phyloP scores from a whole-genome alignment of 2,113 vertebrate genomes.

The Chaetura pelagica region DNA sequence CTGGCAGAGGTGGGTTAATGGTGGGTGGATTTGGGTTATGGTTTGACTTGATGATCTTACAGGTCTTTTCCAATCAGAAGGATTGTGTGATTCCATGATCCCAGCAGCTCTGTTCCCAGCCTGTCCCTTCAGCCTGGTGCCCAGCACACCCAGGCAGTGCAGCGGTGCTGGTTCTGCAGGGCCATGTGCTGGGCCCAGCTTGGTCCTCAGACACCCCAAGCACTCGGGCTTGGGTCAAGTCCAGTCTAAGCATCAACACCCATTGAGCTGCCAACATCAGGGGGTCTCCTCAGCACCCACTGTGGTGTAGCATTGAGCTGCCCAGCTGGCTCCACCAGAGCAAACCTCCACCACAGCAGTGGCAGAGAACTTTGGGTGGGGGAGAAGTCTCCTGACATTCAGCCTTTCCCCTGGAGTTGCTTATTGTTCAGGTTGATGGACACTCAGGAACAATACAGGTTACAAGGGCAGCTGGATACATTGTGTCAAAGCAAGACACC shows the following conservation, averaged over 20 bases:
- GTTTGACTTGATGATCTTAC: too few species aligned
- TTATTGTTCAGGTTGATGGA: rapidly evolving
- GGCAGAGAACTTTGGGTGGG: background rate
- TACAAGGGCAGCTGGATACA: background rate
- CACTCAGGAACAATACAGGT: background rate
- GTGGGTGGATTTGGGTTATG: too few species aligned
- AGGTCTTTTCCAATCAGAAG: too few species aligned
- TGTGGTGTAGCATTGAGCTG: background rate
- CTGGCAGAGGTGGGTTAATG: too few species aligned
- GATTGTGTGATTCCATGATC: too few species aligned
- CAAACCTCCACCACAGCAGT: background rate
- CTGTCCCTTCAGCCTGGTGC: rapidly evolving
- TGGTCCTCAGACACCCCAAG: background rate
- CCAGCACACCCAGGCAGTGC: background rate
- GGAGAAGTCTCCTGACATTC: background rate
- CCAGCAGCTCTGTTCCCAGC: background rate
- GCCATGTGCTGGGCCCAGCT: background rate
- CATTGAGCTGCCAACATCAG: background rate
- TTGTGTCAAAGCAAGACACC: background rate
- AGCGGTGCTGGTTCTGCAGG: background rate
- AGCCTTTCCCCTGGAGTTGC: background rate
- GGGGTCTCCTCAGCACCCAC: background rate
- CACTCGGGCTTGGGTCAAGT: rapidly evolving
- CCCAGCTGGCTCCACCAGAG: background rate
- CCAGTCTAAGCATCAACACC: background rate